phyloP scores from a whole-genome alignment of 2,797 vertebrate genomes.

The Triplophysa bombifrons region DNA sequence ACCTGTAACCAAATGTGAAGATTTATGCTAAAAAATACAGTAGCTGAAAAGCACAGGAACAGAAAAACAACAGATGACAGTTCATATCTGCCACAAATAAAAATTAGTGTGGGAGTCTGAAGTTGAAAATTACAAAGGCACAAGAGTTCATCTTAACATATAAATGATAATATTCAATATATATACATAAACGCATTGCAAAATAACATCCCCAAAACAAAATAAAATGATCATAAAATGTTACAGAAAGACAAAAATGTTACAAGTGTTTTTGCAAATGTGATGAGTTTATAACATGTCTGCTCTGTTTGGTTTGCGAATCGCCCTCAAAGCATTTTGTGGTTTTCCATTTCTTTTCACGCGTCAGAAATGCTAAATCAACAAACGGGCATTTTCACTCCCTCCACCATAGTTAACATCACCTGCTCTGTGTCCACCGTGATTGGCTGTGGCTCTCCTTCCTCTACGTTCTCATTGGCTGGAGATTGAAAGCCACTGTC shows the following conservation, averaged over 20 bases:
- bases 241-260: conserved; percentile 12
- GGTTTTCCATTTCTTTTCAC: conserved; percentile 56
- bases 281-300: neutral
- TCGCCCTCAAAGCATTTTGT: conserved; percentile 33
- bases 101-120: conserved; percentile 10
- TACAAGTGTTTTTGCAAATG: conserved; percentile 3
- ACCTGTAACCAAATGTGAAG: neutral
- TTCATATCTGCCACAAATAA: conserved; percentile 22
- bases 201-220: neutral
- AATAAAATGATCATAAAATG: conserved; percentile 13
- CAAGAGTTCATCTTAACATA: conserved; percentile 9
- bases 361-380: conserved; percentile 59
- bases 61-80: conserved; percentile 1
- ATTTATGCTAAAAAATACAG: neutral
- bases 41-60: neutral
- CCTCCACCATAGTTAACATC: conserved; percentile 56
- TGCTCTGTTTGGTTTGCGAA: conserved; percentile 8
- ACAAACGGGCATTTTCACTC: conserved; percentile 40
- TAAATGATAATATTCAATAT: conserved; percentile 6
- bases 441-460: conserved; percentile 35
- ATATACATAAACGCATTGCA: neutral
- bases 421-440: conserved; percentile 62
- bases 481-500: conserved; percentile 70
- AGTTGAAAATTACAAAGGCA: conserved; percentile 14
- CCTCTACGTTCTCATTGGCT: conserved; percentile 55